phyloP scores from a whole-genome alignment of 2,113 vertebrate species.

The Gallinago media region DNA sequence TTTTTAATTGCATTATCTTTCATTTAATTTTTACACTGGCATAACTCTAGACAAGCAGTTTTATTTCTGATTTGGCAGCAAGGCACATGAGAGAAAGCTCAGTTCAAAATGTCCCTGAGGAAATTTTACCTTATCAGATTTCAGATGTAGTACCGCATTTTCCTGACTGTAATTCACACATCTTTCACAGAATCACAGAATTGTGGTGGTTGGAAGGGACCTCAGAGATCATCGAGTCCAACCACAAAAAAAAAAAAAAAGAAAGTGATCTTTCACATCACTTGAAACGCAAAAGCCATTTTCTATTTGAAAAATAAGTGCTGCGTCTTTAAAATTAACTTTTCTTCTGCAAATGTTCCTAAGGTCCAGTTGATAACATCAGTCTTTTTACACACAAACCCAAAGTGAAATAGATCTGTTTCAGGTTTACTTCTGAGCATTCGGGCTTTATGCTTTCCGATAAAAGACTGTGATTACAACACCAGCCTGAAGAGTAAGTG shows the following conservation, averaged over 20 bases:
- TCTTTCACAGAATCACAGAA: no score
- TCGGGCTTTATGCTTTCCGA: not conserved
- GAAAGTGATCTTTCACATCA: no score
- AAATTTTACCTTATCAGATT: not conserved
- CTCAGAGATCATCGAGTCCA: no score
- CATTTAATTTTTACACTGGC: not conserved
- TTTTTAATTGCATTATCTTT: not conserved
- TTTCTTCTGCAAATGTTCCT: not conserved
- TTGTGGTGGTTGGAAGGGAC: no score
- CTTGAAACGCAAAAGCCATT: not conserved
- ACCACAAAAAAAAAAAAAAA: no score
- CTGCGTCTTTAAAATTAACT: not conserved
- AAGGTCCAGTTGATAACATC: not conserved
- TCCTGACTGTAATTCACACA: not conserved
- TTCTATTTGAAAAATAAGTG: not conserved
- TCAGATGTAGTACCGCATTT: not conserved
- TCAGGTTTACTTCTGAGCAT: not conserved
- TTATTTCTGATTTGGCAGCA: not conserved
- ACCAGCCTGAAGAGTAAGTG: not conserved
- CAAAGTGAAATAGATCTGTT: not conserved
- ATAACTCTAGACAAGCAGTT: not conserved
- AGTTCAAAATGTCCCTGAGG: not conserved
- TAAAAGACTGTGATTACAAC: not conserved
- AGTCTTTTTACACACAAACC: not conserved
- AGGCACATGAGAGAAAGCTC: not conserved